These are phyloP conservation scores for Spongilla lacustris DNA, from an alignment of 37 sponge, comb jelly and placozoan genomes.

Conservation along the genomic window DNA sequence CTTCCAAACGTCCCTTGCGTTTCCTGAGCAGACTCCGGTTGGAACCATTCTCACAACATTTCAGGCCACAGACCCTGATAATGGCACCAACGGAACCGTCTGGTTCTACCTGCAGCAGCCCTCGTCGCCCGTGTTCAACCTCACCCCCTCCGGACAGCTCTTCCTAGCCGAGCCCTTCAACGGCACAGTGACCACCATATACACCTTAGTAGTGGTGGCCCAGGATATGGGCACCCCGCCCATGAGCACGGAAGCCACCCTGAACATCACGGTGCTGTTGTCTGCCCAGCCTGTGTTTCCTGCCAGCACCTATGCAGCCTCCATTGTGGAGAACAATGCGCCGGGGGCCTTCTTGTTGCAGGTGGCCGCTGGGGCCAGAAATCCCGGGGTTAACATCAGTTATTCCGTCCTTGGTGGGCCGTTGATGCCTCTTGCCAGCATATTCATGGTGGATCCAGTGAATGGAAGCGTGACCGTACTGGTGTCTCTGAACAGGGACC, in stretches of 20 bases:
- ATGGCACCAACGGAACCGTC: constrained; percentile 49
- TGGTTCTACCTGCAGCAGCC: neutral
- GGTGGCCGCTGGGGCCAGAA: constrained; percentile 29
- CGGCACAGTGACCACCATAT: constrained; percentile 1
- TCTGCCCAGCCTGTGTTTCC: constrained; percentile 53
- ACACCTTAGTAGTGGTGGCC: constrained; percentile 44
- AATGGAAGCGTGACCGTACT: constrained; percentile 36
- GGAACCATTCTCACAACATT: constrained; percentile 18
- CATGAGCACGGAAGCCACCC: constrained; percentile 28
- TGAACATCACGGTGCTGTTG: constrained; percentile 36
- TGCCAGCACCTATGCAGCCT: constrained; percentile 14
- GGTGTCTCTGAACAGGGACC: constrained; percentile 51
- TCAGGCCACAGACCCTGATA: constrained; percentile 59
- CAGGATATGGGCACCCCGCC: constrained; percentile 52
- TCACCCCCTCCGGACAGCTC: constrained; percentile 8
- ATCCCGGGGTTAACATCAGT: constrained; percentile 2
- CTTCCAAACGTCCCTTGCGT: neutral
- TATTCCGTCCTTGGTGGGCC: constrained; percentile 9
- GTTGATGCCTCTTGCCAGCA: neutral
- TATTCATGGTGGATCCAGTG: constrained; percentile 32
- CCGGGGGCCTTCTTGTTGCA: constrained; percentile 36
- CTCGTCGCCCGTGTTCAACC: neutral
- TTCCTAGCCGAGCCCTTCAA: constrained; percentile 2
- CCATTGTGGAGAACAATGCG: constrained; percentile 53
- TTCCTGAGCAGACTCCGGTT: constrained; percentile 19